These are phyloP conservation scores for Ptychochromis oligacanthus DNA, from an alignment of 2,113 vertebrate genomes.

Conservation along the genomic window DNA sequence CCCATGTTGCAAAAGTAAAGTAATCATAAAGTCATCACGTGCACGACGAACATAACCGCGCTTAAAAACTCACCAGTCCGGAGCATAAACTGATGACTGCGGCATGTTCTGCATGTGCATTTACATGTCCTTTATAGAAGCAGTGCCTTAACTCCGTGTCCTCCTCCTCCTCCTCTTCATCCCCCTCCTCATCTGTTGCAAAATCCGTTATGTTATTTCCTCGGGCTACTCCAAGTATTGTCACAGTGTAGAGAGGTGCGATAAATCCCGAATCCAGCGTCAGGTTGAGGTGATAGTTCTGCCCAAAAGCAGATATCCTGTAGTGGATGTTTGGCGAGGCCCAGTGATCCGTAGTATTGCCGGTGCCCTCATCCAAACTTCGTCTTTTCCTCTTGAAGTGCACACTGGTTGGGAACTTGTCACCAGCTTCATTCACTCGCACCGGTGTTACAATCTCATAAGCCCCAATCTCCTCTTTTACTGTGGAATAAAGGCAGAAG, in stretches of 20 bases:
- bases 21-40: conserved; percentile 26
- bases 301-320: conserved; percentile 92
- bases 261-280: conserved; percentile 95
- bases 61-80: conserved; percentile 91
- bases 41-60: conserved; percentile 28
- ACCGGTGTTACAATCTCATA: conserved; percentile 93
- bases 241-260: conserved; percentile 94
- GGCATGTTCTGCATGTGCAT: conserved; percentile 87
- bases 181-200: conserved; percentile 75
- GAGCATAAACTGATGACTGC: conserved; percentile 98
- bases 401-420: conserved; percentile 85
- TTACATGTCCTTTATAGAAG: conserved; percentile 97
- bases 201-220: conserved; percentile 82
- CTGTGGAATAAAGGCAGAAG: conserved; percentile 70
- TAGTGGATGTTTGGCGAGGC: conserved; percentile 86
- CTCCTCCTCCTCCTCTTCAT: conserved; percentile 71
- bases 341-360: conserved; percentile 82
- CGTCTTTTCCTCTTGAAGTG: conserved; percentile 95
- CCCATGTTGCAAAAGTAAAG: conserved; percentile 17
- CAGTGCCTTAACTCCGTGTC: conserved; percentile 91
- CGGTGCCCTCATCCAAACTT: conserved; percentile 78
- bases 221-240: conserved; percentile 85
- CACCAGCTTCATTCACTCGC: conserved; percentile 90
- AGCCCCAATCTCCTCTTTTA: conserved; percentile 81
- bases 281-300: conserved; percentile 92